These are phyloP conservation scores for Saxidomus purpurata DNA, from an alignment of 1,140 invertebrate genomes.

Conservation along the genomic window DNA sequence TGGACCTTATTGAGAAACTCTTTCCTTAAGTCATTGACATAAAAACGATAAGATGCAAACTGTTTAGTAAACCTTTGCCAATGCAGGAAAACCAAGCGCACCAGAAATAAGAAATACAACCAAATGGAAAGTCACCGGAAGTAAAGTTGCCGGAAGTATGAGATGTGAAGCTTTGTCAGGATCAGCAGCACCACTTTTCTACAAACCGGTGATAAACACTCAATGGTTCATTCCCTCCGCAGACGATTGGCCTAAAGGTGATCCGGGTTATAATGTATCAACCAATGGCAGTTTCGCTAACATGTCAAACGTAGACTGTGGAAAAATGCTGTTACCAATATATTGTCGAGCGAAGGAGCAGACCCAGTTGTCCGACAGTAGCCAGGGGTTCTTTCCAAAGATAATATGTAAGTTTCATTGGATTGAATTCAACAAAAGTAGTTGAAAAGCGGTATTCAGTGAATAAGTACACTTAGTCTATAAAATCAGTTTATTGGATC, in stretches of 20 bases:
- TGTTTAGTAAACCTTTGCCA: too few relatives aligned
- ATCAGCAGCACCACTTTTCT: conserved; percentile 5
- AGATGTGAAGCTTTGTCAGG: neutral
- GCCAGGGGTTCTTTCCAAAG: neutral
- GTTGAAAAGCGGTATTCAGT: too few relatives aligned
- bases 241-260: neutral
- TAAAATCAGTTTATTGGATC: too few relatives aligned
- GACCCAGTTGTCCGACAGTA: neutral
- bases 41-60: too few relatives aligned
- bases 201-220: neutral
- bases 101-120: neutral
- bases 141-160: neutral
- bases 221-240: neutral
- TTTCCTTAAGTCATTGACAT: too few relatives aligned
- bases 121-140: neutral
- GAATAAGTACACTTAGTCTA: too few relatives aligned
- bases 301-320: conserved; percentile 3
- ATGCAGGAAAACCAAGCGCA: neutral
- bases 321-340: neutral
- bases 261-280: neutral
- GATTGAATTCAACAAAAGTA: neutral
- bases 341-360: neutral
- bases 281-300: neutral
- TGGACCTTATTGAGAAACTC: too few relatives aligned
- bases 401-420: neutral